Percentiles rank a stretch among this genome's conserved stretches.
Evolutionary conservation across 2,888 invertebrate species (phyloP).

Genomic region (Helleia helle): DNA sequence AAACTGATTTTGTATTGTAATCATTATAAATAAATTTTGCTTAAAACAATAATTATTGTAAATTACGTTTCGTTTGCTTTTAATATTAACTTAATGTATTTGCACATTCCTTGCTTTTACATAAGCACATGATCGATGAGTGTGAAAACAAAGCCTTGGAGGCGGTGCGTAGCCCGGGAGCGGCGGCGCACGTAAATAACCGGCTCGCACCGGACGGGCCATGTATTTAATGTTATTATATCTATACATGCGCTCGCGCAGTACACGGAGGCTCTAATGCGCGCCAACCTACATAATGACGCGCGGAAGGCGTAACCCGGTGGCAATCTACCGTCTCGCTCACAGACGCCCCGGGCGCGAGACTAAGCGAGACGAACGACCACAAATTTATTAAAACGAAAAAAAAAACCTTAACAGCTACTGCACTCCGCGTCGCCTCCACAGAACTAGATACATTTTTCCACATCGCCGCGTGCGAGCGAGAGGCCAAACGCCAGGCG

Average conservation of each 20-base stretch:
- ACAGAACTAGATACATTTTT: slow-evolving; percentile 74
- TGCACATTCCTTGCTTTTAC: no score
- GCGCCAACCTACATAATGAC: slow-evolving; percentile 69
- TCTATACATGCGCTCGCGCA: slow-evolving; percentile 56
- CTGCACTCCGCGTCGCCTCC: slow-evolving; percentile 70
- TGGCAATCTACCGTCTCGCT: slow-evolving; percentile 62
- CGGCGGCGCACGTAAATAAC: slow-evolving; percentile 58
- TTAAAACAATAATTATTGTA: no score
- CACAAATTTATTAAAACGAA: slow-evolving; percentile 73
- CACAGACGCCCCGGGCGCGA: slow-evolving; percentile 60
- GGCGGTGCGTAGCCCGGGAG: slow-evolving; percentile 62
- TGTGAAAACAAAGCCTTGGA: slow-evolving; percentile 28
- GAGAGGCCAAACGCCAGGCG: slow-evolving; percentile 26
- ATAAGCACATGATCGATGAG: slow-evolving; percentile 22
- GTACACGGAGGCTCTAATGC: slow-evolving; percentile 65
- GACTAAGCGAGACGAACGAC: slow-evolving; percentile 68
- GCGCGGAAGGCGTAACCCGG: slow-evolving; percentile 73
- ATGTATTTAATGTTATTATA: slow-evolving; percentile 63
- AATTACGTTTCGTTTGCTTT: no score
- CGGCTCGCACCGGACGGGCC: slow-evolving; percentile 49
- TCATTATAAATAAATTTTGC: no score
- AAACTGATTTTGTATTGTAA: no score
- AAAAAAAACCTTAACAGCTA: slow-evolving; percentile 59
- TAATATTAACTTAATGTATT: no score
- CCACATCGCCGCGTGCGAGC: slow-evolving; percentile 53